Evolutionary conservation across 2,797 vertebrate species (phyloP).

Genomic region (Channallabes apus): DNA sequence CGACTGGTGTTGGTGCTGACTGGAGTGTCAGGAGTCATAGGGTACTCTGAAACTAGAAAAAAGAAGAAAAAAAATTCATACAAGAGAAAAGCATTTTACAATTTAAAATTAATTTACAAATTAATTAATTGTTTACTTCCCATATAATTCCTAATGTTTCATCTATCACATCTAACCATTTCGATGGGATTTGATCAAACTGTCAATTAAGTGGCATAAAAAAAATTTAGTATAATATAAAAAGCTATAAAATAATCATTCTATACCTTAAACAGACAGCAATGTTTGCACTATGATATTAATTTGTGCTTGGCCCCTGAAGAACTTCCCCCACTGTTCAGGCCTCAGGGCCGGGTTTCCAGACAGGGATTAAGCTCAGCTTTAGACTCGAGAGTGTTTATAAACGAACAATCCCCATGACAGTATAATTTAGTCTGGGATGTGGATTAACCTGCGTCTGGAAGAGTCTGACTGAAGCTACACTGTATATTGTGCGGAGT

Average conservation of each 20-base stretch:
- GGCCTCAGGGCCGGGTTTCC: conserved; percentile 13
- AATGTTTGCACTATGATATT: neutral
- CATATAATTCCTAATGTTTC: neutral
- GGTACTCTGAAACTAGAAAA: conserved; percentile 71
- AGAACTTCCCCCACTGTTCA: neutral
- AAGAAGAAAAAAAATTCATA: conserved; percentile 14
- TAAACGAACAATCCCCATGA: conserved; percentile 2
- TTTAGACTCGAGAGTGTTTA: conserved; percentile 10
- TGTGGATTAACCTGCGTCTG: conserved; percentile 25
- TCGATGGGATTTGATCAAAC: neutral
- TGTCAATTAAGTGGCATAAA: neutral
- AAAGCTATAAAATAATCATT: neutral
- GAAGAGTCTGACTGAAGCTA: conserved; percentile 7
- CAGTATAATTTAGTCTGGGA: conserved; percentile 24
- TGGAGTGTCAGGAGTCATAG: conserved; percentile 84
- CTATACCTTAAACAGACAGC: neutral
- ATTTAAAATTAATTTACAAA: too few relatives aligned
- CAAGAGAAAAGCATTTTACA: neutral
- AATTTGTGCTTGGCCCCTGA: neutral
- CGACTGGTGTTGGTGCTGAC: conserved; percentile 80
- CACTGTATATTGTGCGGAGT: neutral
- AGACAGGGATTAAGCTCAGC: conserved; percentile 19
- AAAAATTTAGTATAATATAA: neutral
- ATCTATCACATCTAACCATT: too few relatives aligned
- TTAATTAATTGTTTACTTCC: too few relatives aligned